Base-by-base conservation (phyloP, 2,797 vertebrate species). In the Eospalax fontanierii region DNA sequence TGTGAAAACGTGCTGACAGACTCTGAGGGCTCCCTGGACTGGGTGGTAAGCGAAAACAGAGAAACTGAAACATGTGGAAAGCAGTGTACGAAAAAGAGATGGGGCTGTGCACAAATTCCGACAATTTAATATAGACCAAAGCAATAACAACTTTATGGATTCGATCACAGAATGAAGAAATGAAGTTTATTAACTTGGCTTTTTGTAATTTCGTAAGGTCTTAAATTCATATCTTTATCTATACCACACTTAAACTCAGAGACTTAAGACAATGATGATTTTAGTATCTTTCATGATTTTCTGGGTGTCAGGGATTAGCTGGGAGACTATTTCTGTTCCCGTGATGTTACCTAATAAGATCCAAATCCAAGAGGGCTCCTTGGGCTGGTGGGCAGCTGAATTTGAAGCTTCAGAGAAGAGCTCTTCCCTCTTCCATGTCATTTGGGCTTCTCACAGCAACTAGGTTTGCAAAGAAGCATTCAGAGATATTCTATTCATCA, bases 171-270 rank as follows among this genome's bases (percentile, higher is more conserved):
- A 8, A 70, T 5, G 24, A 84, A 50, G 26, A 95, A 74, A 92
- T 76, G 43, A 43, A 54, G 38, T 59, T 91, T 43, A 57, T 82
- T 57, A 85, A 92, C 54, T 7, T 54, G 22, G 22, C 38, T 89
- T 24, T 59, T 89, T 50, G 33, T 86, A 54, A 43, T 76, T 46
- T 28, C 54, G 18, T 87, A n/a, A 88, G 63, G 73, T 92, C 82
- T 92, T 59, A 74, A 57, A 4, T 43, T 24, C 14, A 4, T 0
- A 33, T 81, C 30, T 26, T 84, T 75, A 83, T n/a, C 16, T 22
- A 84, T 87, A 46, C 46, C 33, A 89, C 40, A 61, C 40, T 43
- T 50, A 89, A n/a, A 14, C 6, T 79, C 80, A 33, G 8, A 33
- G 46, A 0, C 43, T 90, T 83, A 65, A 87, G 84, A 76, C 0